Evolutionary conservation across 1,140 invertebrate species (phyloP).

Genomic region (Caenorhabditis tropicalis): DNA sequence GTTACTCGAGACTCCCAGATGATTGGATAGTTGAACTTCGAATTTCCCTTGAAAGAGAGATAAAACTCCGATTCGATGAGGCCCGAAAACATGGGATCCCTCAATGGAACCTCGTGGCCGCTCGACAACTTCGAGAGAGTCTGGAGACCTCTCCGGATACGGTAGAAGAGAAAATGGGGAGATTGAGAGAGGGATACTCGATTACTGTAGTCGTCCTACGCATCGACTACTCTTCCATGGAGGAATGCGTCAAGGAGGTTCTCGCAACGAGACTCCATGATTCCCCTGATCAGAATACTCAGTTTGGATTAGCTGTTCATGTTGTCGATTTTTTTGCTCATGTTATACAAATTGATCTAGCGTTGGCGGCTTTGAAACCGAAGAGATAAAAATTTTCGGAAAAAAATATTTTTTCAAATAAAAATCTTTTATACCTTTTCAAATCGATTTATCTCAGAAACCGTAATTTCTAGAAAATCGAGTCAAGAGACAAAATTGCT

Average conservation of each 20-base stretch:
- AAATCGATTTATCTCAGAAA: too few species aligned
- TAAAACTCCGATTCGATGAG: constrained; percentile 44
- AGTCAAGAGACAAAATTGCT: too few species aligned
- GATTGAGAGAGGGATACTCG: background rate
- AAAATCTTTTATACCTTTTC: too few species aligned
- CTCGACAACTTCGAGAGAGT: constrained; percentile 27
- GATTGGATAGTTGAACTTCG: constrained; percentile 45
- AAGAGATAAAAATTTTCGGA: background rate
- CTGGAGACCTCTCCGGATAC: background rate
- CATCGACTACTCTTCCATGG: background rate
- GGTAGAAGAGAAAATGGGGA: background rate
- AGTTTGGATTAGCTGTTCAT: constrained; percentile 29
- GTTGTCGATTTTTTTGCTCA: constrained; percentile 22
- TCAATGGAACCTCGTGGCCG: constrained; percentile 48
- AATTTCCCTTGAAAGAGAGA: constrained; percentile 38
- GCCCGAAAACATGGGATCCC: constrained; percentile 42
- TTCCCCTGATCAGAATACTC: constrained; percentile 8
- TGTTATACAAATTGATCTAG: constrained; percentile 36
- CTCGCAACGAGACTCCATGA: background rate
- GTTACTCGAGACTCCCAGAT: constrained; percentile 22
- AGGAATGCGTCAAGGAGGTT: background rate
- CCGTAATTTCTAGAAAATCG: too few species aligned
- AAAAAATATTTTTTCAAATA: background rate
- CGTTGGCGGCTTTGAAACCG: constrained; percentile 21
- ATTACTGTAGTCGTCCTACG: background rate